Base-by-base conservation (phyloP, 2,113 vertebrate genomes). In the Pelmatolapia mariae region DNA sequence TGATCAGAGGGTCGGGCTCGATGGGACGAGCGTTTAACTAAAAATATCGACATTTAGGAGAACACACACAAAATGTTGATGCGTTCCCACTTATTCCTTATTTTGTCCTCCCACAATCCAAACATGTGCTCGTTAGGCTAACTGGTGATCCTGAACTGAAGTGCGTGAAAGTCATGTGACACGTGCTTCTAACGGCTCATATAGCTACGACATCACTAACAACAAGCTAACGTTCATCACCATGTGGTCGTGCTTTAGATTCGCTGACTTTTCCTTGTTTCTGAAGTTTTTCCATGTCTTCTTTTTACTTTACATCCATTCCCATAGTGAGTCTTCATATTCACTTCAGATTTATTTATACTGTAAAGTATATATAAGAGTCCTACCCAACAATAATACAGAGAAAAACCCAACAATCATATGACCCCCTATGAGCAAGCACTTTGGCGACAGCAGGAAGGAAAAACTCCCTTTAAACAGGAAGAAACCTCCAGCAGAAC, bases 11-110 rank as follows among this genome's bases (percentile, higher is more conserved):
- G 8, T 53, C 9, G 8, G 2, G 16, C 8, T 43, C 22, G 15
- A 29, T 18, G 15, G 68, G 0, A 0, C 6, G 38, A 45, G 40
- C 9, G 24, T 7, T 8, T n/a, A 8, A 8, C 43, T 50, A 0
- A 78, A 78, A 3, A 31, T 0, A 18, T 16, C 6, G 9, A 73
- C 43, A 1, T 73, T 24, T 45, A 43, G 13, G 38, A 43, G 66
- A 71, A 26, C 5, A 9, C n/a, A 43, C n/a, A 71, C 6, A 71
- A 43, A 15, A 71, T 38, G 36, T n/a, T 2, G 19, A 12, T 24
- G 22, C 6, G 22, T 13, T 56, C 53, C 53, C 53, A 12, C 24
- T 13, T 54, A 13, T 2, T 56, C 22, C 22, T 12, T 7, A 56
- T 6, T 40, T 40, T 19, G 4, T 19, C 24, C 40, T 31, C 6